These are phyloP conservation scores for Alexandromys fortis DNA, from an alignment of 2,113 vertebrate genomes.

Conservation along the genomic window DNA sequence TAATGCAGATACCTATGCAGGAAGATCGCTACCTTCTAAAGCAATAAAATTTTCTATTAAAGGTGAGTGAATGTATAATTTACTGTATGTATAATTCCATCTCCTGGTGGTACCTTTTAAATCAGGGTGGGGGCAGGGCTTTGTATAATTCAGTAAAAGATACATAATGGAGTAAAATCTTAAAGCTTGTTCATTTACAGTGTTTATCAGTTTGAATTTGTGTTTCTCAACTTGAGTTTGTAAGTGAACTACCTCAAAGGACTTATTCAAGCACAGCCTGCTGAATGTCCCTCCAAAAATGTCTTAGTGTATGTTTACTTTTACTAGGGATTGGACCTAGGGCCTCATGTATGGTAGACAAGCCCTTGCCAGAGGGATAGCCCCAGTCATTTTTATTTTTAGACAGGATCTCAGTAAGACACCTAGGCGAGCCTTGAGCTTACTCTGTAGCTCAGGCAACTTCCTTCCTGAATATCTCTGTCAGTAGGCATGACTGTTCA, in stretches of 20 bases:
- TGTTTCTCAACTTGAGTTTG: not conserved
- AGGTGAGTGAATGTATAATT: conserved; percentile 86
- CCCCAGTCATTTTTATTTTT: not conserved
- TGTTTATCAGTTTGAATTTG: conserved; percentile 22
- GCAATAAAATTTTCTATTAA: conserved; percentile 90
- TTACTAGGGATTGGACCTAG: not conserved
- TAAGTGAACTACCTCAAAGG: not conserved
- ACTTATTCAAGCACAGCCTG: not conserved
- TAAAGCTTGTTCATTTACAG: not conserved
- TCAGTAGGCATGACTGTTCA: not conserved
- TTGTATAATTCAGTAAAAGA: not conserved
- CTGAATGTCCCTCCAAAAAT: not conserved
- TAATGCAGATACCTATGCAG: conserved; percentile 87
- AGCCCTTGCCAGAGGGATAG: not conserved
- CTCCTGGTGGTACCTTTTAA: conserved; percentile 45
- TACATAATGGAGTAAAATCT: not conserved
- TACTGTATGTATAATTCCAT: not conserved
- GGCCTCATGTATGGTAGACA: not conserved
- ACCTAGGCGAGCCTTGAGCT: not conserved
- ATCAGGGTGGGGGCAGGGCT: not conserved
- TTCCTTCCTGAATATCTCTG: no score
- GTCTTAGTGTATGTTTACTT: not conserved
- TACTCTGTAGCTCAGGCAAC: not conserved
- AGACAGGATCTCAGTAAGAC: not conserved
- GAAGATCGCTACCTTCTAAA: conserved; percentile 88